phyloP scores from a whole-genome alignment of 2,797 vertebrate genomes.

The Ceryle rudis region DNA sequence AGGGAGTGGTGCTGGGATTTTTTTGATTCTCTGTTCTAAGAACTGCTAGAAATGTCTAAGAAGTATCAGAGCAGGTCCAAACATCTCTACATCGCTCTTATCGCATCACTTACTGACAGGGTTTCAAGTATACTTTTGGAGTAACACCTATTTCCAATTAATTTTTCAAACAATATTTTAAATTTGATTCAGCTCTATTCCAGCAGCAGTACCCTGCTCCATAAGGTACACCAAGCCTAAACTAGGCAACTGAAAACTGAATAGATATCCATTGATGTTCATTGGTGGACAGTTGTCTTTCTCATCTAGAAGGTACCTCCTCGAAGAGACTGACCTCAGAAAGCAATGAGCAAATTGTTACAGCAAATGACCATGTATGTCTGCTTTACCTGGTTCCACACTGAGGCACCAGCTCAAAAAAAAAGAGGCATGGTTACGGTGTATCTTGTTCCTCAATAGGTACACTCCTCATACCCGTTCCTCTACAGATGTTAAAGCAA shows the following conservation, averaged over 20 bases:
- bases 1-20: neutral
- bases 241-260: neutral
- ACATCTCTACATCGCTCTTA: neutral
- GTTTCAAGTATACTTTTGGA: neutral
- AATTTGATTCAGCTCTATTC: neutral
- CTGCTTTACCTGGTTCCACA: neutral
- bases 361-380: neutral
- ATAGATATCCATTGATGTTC: no score
- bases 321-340: neutral
- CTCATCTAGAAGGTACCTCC: neutral
- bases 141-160: neutral
- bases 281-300: neutral
- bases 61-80: neutral
- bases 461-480: neutral
- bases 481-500: neutral
- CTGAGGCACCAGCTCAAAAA: neutral
- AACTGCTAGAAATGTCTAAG: neutral
- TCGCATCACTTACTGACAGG: accelerated
- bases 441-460: neutral
- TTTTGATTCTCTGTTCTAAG: neutral
- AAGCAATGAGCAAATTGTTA: neutral
- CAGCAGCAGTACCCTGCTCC: neutral
- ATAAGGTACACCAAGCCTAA: neutral
- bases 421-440: neutral
- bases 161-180: neutral